Conservation (phyloP, 2,888 invertebrate genomes). For the Drosophila rellima region DNA sequence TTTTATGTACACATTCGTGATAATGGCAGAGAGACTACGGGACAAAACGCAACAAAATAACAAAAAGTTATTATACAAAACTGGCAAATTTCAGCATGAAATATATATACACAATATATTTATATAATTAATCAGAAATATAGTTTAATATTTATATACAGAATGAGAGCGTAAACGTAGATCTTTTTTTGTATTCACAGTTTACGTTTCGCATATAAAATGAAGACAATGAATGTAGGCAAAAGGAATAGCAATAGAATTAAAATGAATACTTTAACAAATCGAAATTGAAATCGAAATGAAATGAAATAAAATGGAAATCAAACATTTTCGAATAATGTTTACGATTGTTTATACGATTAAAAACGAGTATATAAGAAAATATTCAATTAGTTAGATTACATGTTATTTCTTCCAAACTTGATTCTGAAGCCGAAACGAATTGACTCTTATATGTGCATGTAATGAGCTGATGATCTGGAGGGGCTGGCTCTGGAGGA, state of each 20-base stretch:
- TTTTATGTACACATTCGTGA: conserved; percentile 13
- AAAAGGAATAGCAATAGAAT: conserved; percentile 54
- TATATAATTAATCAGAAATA: conserved; percentile 6
- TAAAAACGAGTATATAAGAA: conserved; percentile 69
- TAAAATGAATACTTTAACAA: conserved; percentile 39
- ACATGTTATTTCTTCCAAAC: conserved; percentile 89
- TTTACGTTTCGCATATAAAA: conserved; percentile 59
- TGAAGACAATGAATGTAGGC: conserved; percentile 58
- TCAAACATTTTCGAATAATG: conserved; percentile 30
- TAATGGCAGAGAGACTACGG: neutral
- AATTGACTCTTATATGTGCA: conserved; percentile 86
- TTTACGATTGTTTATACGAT: conserved; percentile 57
- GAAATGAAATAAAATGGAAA: conserved; percentile 27
- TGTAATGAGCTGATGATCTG: conserved; percentile 90
- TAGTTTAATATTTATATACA: conserved; percentile 24
- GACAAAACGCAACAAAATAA: conserved; percentile 29
- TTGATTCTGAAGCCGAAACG: conserved; percentile 88
- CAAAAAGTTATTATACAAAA: conserved; percentile 10
- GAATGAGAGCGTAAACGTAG: conserved; percentile 5
- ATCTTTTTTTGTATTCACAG: conserved; percentile 33
- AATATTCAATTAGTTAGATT: conserved; percentile 85
- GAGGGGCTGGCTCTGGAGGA: conserved; percentile 94
- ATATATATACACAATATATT: conserved; percentile 15
- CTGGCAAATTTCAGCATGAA: conserved; percentile 6
- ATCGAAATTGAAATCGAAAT: conserved; percentile 16